Percentiles rank a stretch among this genome's conserved stretches.
Conservation (phyloP, 2,888 invertebrate species). For the Drosophila paramelanica region DNA sequence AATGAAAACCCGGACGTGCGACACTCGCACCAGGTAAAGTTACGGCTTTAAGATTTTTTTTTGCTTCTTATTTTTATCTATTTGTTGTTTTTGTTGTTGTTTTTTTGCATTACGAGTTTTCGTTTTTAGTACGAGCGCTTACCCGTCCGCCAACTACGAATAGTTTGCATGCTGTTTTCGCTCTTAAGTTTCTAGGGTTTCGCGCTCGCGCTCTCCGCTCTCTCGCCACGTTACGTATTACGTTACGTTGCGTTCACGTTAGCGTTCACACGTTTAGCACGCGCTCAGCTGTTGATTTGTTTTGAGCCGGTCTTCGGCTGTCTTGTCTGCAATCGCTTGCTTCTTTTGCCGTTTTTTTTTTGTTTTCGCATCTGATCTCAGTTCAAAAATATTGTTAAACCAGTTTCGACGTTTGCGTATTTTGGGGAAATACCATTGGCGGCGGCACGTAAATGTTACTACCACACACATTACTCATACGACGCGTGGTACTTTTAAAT, state of each 20-base stretch:
- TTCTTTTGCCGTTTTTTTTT: background rate
- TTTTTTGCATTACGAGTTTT: conserved; percentile 44
- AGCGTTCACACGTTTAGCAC: conserved; percentile 15
- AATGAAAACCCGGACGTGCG: conserved; percentile 82
- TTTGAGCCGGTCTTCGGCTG: conserved; percentile 54
- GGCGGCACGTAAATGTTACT: conserved; percentile 15
- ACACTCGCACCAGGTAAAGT: conserved; percentile 73
- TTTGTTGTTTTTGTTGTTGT: conserved; percentile 11
- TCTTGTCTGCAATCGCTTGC: background rate
- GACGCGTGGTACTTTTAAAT: conserved; percentile 20
- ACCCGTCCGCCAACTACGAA: conserved; percentile 36
- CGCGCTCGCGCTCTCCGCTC: background rate
- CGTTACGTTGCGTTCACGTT: conserved; percentile 19
- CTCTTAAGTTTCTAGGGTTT: conserved; percentile 14
- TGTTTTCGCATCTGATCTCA: conserved; percentile 27
- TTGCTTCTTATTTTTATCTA: background rate
- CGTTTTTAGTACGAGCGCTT: conserved; percentile 46
- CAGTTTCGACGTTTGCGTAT: conserved; percentile 45
- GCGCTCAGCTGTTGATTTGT: conserved; percentile 65
- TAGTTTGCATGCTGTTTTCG: conserved; percentile 13
- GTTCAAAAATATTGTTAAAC: conserved; percentile 42
- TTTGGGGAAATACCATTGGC: conserved; percentile 68
- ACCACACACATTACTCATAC: conserved; percentile 62
- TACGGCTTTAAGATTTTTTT: conserved; percentile 50
- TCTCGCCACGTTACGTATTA: background rate